These are phyloP conservation scores for Hipposideros armiger DNA, from an alignment of 2,113 vertebrate species.

Conservation along the genomic window DNA sequence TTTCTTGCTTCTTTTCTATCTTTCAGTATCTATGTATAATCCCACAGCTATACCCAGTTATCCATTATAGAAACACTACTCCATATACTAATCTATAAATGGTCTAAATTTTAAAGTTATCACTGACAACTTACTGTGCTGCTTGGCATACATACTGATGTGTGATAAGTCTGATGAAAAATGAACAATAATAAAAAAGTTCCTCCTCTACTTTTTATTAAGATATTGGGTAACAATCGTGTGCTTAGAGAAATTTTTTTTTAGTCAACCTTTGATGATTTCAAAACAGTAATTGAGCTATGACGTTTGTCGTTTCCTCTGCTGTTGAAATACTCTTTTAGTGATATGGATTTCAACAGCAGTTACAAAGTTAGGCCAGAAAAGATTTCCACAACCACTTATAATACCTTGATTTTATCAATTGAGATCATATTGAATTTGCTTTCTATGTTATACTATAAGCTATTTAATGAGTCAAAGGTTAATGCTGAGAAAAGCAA, in stretches of 20 bases:
- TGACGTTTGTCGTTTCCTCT: background rate
- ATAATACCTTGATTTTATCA: slow-evolving; percentile 17
- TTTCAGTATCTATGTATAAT: slow-evolving; percentile 32
- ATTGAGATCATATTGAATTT: slow-evolving; percentile 3
- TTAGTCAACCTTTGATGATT: background rate
- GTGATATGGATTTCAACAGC: background rate
- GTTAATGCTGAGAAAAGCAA: slow-evolving; percentile 3
- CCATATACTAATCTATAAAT: background rate
- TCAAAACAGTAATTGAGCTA: background rate
- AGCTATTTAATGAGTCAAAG: background rate
- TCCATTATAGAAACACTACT: background rate
- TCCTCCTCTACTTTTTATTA: background rate
- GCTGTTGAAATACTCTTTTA: background rate
- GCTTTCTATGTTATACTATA: background rate
- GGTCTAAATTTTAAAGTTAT: background rate
- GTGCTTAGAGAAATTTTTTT: background rate
- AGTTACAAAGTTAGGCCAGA: background rate
- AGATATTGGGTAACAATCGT: background rate
- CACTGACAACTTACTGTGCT: background rate
- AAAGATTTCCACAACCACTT: background rate
- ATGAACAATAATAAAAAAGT: background rate
- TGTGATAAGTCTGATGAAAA: background rate
- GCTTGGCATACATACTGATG: background rate
- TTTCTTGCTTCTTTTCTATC: background rate
- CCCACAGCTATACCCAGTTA: background rate